Evolutionary conservation across 23 tunicate species (phyloP), one percentile per base, ranked within the genome.

Genomic region (Halocynthia roretzi): DNA sequence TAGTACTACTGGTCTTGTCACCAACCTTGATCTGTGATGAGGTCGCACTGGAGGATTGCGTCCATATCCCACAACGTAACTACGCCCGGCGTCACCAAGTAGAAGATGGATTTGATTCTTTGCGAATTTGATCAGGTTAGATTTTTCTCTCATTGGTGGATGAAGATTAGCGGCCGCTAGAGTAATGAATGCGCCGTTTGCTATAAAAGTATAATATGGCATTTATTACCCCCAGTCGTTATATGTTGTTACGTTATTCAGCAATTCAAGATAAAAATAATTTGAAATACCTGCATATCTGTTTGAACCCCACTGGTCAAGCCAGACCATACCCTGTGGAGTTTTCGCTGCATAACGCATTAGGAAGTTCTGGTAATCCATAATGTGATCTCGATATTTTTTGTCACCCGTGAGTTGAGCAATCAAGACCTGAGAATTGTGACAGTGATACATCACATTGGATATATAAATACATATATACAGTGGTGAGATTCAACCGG

Each of bases 11-110:
- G 44, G 44, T 31, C 44, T 31, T 31, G 44, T 31, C 44, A 31
- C 44, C 44, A 31, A 92, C 98, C 98, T 92, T 19, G 92, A 80
- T 79, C 98, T 82, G 66, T 92, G 98, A 61, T 92, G 98, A 72
- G 91, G 87, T 72, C 84, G 57, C 49, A 61, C 56, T n/a, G 98
- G 92, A 48, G 80, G 84, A 80, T 92, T 86, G 62, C 62, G 79
- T 18, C 98, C 98, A 71, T 82, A 72, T 8, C 98, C 98, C 5
- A 92, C 88, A 15, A 92, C 88, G 64, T 92, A 92, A 52, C 98
- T 86, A 19, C 91, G 72, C 7, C 98, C 98, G 19, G 80, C 85
- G 56, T 92, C 92, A 7, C 98, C 98, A 31, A 92, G 60, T 55
- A 92, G 74, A 15, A 83, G 77, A 83, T 86, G 98, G 9, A 92